phyloP scores from a whole-genome alignment of 2,797 vertebrate genomes.

The Gallirallus australis region DNA sequence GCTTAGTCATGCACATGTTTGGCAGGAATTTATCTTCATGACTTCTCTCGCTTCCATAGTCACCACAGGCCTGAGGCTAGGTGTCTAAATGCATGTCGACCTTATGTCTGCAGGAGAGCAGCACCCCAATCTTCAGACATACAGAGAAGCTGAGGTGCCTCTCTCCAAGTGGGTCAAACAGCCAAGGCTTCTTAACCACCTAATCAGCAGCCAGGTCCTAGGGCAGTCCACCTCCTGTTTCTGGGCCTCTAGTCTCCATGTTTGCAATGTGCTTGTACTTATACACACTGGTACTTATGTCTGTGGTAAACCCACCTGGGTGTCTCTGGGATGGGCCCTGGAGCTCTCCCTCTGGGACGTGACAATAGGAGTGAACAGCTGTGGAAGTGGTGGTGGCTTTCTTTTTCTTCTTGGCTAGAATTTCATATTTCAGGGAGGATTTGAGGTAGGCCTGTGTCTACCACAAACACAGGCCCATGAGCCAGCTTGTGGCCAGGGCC shows the following conservation, averaged over 20 bases:
- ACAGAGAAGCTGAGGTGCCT: neutral
- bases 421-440: neutral
- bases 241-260: neutral
- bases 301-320: neutral
- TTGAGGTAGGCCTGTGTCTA: neutral
- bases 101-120: neutral
- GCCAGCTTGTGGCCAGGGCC: too few relatives aligned
- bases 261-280: neutral
- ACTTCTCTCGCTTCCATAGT: neutral
- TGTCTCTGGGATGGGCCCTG: neutral
- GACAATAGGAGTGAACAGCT: neutral
- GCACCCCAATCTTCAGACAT: neutral
- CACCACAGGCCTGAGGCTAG: conserved; percentile 2
- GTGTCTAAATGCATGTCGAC: neutral
- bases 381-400: neutral
- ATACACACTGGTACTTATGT: neutral
- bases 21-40: conserved; percentile 7
- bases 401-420: neutral
- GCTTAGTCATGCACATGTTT: conserved; percentile 37
- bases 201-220: neutral
- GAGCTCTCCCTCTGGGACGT: neutral
- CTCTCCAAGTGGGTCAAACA: neutral
- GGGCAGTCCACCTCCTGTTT: neutral
- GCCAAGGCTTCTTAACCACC: neutral
- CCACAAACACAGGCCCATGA: neutral